Evolutionary conservation across 2,113 vertebrate species (phyloP).

Genomic region (Plestiodon gilberti): DNA sequence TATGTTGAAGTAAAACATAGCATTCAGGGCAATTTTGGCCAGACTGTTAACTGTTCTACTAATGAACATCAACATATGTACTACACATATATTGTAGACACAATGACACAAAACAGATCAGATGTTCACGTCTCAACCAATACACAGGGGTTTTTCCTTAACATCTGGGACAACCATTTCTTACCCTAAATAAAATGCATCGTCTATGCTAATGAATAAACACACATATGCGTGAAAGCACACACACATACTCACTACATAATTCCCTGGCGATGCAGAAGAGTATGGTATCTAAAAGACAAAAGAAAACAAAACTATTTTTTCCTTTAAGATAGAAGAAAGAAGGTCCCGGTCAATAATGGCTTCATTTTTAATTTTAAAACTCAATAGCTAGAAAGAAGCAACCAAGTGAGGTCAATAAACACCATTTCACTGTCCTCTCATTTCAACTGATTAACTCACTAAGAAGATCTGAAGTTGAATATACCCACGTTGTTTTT

Average conservation of each 20-base stretch:
- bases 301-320: conserved; percentile 63
- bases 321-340: conserved; percentile 34
- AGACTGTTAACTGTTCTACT: conserved; percentile 63
- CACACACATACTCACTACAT: conserved; percentile 87
- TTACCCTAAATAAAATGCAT: conserved; percentile 59
- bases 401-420: neutral
- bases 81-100: conserved; percentile 43
- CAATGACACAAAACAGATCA: conserved; percentile 54
- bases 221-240: conserved; percentile 77
- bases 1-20: conserved; percentile 54
- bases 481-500: neutral
- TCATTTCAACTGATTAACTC: neutral
- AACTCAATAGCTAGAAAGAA: conserved; percentile 3
- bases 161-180: conserved; percentile 73
- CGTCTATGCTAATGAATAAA: conserved; percentile 64
- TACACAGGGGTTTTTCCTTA: conserved; percentile 65
- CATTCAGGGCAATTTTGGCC: conserved; percentile 57
- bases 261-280: conserved; percentile 97
- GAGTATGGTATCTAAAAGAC: conserved; percentile 92
- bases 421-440: neutral
- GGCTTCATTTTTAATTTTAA: conserved; percentile 9
- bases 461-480: neutral
- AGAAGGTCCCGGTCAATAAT: conserved; percentile 13
- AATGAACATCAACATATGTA: conserved; percentile 70
- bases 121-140: conserved; percentile 69